phyloP scores from a whole-genome alignment of 2,797 vertebrate species.

The Anableps anableps region DNA sequence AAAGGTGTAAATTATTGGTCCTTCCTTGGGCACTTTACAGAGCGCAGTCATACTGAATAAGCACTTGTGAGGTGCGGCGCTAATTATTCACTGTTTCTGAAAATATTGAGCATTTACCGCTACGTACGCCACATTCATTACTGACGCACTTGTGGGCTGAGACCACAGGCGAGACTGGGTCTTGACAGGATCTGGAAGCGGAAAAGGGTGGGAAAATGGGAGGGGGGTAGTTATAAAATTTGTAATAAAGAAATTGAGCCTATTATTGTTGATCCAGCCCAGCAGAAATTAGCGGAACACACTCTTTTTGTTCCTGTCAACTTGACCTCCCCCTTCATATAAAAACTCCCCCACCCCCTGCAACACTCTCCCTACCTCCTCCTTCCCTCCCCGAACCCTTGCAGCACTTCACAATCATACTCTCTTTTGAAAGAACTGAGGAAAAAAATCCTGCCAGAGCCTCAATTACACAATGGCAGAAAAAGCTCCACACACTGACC shows the following conservation, averaged over 20 bases:
- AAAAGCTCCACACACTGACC: constrained; percentile 97
- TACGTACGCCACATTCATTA: constrained; percentile 69
- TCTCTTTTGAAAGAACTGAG: constrained; percentile 85
- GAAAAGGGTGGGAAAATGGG: constrained; percentile 80
- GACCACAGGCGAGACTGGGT: constrained; percentile 78
- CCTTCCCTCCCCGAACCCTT: constrained; percentile 81
- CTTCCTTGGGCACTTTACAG: constrained; percentile 71
- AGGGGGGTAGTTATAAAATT: constrained; percentile 82
- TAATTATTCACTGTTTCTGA: constrained; percentile 76
- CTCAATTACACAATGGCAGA: constrained; percentile 99
- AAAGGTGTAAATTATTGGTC: constrained; percentile 71
- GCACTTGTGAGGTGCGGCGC: constrained; percentile 67
- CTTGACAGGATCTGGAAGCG: constrained; percentile 82
- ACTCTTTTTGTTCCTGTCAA: constrained; percentile 92
- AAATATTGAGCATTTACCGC: constrained; percentile 74
- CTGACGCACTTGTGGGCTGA: constrained; percentile 76
- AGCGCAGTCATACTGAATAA: constrained; percentile 67
- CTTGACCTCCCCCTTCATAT: constrained; percentile 88
- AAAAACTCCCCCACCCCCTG: constrained; percentile 85
- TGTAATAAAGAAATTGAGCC: constrained; percentile 90
- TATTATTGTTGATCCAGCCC: constrained; percentile 90
- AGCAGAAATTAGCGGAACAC: constrained; percentile 90
- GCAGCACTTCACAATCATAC: constrained; percentile 87
- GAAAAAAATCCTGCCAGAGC: constrained; percentile 92
- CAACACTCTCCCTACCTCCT: constrained; percentile 83